These are phyloP conservation scores for Nixonia krombeini DNA, from an alignment of 1,140 invertebrate species.

Conservation along the genomic window DNA sequence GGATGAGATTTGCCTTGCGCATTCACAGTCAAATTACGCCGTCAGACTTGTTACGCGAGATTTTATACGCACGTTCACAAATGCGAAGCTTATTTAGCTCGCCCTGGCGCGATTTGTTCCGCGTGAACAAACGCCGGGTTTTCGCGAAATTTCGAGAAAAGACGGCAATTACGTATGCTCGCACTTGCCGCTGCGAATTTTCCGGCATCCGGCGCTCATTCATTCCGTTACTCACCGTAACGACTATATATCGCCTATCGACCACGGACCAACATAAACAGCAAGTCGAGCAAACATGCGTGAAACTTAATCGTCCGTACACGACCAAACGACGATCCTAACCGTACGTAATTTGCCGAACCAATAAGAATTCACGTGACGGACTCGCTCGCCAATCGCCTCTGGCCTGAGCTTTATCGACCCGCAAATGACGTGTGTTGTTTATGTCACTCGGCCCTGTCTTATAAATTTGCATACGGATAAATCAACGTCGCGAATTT, in stretches of 20 bases:
- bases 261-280: constrained; percentile 53
- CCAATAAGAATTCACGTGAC: constrained; percentile 46
- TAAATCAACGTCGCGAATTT: too few species aligned
- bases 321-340: constrained; percentile 38
- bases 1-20: constrained; percentile 38
- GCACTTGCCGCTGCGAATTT: too few species aligned
- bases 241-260: constrained; percentile 37
- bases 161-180: too few species aligned
- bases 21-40: too few species aligned
- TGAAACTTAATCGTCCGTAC: constrained; percentile 57
- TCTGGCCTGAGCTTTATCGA: constrained; percentile 19
- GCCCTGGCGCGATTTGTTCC: not conserved
- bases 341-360: constrained; percentile 49
- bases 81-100: not conserved
- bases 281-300: constrained; percentile 49
- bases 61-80: constrained; percentile 36
- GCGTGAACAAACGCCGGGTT: not conserved
- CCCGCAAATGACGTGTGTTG: constrained; percentile 15
- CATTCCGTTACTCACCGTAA: constrained; percentile 18
- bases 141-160: too few species aligned
- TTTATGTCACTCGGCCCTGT: constrained; percentile 19
- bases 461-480: too few species aligned
- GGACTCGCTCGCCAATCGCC: constrained; percentile 31
- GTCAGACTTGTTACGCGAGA: too few species aligned
- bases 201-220: constrained; percentile 24